A percentile compares a stretch with the other conserved stretches of the same genome.
phyloP scores from a whole-genome alignment of 1,140 invertebrate species.

The Anadara kagoshimensis region DNA sequence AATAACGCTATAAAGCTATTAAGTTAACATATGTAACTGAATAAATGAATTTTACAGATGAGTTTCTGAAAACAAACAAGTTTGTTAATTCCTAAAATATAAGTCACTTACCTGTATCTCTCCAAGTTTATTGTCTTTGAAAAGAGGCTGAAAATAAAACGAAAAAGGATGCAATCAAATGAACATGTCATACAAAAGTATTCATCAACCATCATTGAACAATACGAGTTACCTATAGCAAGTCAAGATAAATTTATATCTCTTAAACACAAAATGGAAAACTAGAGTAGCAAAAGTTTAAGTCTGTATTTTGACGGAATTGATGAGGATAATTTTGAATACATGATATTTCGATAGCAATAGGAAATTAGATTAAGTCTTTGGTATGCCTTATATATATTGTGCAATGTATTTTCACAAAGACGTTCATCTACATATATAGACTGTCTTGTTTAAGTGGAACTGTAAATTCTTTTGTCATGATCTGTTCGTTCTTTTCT shows the following conservation, averaged over 20 bases:
- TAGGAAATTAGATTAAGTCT: background rate
- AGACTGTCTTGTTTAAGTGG: no score
- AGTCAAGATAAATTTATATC: background rate
- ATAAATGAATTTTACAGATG: no score
- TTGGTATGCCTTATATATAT: background rate
- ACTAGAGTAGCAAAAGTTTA: background rate
- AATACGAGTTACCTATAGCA: no score
- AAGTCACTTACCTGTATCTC: slow-evolving; percentile 12
- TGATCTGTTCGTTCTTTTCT: no score
- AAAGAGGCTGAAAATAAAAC: slow-evolving; percentile 11
- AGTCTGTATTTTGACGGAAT: background rate
- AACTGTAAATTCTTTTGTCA: background rate
- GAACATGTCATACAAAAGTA: no score
- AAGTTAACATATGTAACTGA: no score
- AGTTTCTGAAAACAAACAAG: no score
- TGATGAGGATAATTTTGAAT: background rate
- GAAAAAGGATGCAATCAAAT: no score
- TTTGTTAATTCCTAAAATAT: no score
- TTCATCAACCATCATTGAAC: no score
- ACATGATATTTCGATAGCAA: no score
- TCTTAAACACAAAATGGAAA: background rate
- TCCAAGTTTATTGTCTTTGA: slow-evolving; percentile 20
- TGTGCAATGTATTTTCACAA: background rate
- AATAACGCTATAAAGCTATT: no score
- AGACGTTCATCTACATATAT: background rate